These are phyloP conservation scores for Bombyx mandarina DNA, from an alignment of 1,140 invertebrate genomes.

Conservation along the genomic window DNA sequence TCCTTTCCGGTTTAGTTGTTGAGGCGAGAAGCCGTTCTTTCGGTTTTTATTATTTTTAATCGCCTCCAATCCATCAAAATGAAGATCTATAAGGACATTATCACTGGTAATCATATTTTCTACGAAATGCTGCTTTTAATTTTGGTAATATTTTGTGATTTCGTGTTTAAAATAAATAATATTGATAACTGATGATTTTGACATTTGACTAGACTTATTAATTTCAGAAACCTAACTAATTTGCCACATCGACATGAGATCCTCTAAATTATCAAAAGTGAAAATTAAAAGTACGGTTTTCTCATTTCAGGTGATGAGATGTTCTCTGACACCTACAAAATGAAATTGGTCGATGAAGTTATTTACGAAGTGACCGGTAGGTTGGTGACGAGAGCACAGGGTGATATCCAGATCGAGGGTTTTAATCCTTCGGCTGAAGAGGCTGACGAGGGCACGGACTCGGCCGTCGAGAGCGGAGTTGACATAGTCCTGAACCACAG, in stretches of 20 bases:
- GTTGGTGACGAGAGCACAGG: constrained; percentile 81
- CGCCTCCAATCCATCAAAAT: constrained; percentile 84
- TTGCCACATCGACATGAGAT: constrained; percentile 49
- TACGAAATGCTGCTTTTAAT: constrained; percentile 1
- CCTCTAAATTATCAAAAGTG: constrained; percentile 3
- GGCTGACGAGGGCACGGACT: constrained; percentile 87
- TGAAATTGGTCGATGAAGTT: constrained; percentile 93
- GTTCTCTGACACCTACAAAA: constrained; percentile 97
- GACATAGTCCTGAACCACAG: constrained; percentile 95
- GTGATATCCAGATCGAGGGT: constrained; percentile 87
- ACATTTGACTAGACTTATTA: constrained; percentile 26
- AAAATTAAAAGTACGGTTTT: constrained; percentile 11
- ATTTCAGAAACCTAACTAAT: constrained; percentile 19
- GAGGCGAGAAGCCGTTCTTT: constrained; percentile 74
- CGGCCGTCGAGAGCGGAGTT: constrained; percentile 82
- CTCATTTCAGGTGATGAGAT: constrained; percentile 92
- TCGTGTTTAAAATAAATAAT: constrained; percentile 16
- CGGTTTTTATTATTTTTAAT: constrained; percentile 76
- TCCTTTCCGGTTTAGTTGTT: constrained; percentile 74
- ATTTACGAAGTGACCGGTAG: constrained; percentile 96
- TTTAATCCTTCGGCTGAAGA: constrained; percentile 95
- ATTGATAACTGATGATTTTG: constrained; percentile 49
- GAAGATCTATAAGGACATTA: constrained; percentile 96
- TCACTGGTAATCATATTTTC: constrained; percentile 80
- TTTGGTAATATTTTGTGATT: constrained; percentile 9